These are phyloP conservation scores for Saxidomus purpurata DNA, from an alignment of 1,140 invertebrate species.

Conservation along the genomic window DNA sequence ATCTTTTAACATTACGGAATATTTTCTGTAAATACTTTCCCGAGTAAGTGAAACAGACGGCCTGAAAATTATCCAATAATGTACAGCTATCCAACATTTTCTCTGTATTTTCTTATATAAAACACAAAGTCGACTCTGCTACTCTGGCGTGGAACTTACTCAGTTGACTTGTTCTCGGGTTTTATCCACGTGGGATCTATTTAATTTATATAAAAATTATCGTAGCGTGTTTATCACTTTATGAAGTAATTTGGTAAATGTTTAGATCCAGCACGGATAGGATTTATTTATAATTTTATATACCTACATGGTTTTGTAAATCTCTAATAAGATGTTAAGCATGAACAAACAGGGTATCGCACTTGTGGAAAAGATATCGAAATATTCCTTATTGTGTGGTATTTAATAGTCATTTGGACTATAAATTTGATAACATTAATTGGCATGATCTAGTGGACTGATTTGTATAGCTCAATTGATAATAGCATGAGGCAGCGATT, in stretches of 20 bases:
- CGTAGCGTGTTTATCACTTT: slow-evolving; percentile 33
- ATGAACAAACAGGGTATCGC: slow-evolving; percentile 20
- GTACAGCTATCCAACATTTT: slow-evolving; percentile 5
- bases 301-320: slow-evolving; percentile 13
- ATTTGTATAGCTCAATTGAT: slow-evolving; percentile 5
- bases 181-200: neutral
- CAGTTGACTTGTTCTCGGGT: neutral
- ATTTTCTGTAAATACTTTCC: neutral
- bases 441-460: neutral
- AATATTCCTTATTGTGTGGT: slow-evolving; percentile 15
- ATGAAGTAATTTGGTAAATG: slow-evolving; percentile 17
- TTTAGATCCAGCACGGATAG: neutral
- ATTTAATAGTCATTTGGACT: slow-evolving; percentile 41
- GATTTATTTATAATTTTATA: slow-evolving; percentile 12
- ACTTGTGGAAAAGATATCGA: slow-evolving; percentile 18
- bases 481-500: slow-evolving; percentile 15
- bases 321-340: slow-evolving; percentile 24
- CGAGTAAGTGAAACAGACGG: slow-evolving; percentile 14
- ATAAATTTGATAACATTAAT: slow-evolving; percentile 43
- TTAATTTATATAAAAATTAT: slow-evolving; percentile 21
- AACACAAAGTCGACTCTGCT: neutral
- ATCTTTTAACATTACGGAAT: slow-evolving; percentile 8
- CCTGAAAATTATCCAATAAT: slow-evolving; percentile 35
- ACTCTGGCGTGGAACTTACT: neutral
- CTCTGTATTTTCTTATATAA: neutral